phyloP scores from a whole-genome alignment of 2,888 invertebrate species.

The Scaeva pyrastri region DNA sequence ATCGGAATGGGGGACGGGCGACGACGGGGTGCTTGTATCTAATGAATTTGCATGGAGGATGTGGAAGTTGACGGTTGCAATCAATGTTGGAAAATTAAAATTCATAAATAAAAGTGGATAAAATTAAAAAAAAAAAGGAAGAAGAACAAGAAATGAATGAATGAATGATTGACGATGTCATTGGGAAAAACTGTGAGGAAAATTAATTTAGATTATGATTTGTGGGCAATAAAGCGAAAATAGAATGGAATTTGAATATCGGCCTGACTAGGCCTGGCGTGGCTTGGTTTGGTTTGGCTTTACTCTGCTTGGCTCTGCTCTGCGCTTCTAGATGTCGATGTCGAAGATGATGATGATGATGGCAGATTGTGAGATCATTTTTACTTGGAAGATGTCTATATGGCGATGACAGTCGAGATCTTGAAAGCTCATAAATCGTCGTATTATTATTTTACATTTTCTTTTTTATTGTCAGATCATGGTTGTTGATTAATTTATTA shows the following conservation, averaged over 20 bases:
- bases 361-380: constrained; percentile 59
- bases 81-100: constrained; percentile 67
- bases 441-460: constrained; percentile 31
- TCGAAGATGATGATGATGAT: neutral
- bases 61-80: constrained; percentile 70
- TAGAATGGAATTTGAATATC: constrained; percentile 70
- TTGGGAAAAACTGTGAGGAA: constrained; percentile 55
- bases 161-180: constrained; percentile 73
- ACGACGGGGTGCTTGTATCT: constrained; percentile 2
- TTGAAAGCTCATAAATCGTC: constrained; percentile 56
- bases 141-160: constrained; percentile 16
- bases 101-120: constrained; percentile 53
- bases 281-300: neutral
- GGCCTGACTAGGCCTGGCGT: constrained; percentile 10
- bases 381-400: constrained; percentile 33
- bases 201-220: constrained; percentile 74
- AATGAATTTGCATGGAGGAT: constrained; percentile 71
- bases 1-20: no score
- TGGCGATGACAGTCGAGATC: constrained; percentile 64
- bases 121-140: neutral
- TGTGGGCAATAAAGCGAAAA: constrained; percentile 71
- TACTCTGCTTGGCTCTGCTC: neutral
- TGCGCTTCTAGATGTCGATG: no score
- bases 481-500: constrained; percentile 33
- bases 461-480: constrained; percentile 38